Percentiles rank a stretch among this genome's conserved stretches.
Evolutionary conservation across 2,113 vertebrate species (phyloP).

Genomic region (Piprites chloris): DNA sequence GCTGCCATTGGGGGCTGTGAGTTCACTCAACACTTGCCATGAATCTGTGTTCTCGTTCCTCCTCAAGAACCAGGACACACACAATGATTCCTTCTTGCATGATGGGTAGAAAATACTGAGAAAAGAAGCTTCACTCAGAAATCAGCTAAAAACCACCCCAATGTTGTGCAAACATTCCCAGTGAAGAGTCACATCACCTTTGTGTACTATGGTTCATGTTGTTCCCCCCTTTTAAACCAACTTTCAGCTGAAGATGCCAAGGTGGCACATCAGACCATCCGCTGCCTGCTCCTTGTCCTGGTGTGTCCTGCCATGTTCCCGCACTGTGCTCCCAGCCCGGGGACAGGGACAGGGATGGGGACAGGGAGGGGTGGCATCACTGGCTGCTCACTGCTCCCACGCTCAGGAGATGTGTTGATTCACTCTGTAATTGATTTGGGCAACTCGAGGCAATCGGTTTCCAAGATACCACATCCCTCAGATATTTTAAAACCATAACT

Average conservation of each 20-base stretch:
- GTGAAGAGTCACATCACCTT: background rate
- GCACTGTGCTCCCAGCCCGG: background rate
- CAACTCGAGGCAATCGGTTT: constrained; percentile 63
- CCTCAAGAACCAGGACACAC: background rate
- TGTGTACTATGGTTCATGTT: background rate
- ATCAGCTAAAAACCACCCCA: background rate
- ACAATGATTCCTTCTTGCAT: background rate
- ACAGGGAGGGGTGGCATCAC: background rate
- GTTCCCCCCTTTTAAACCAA: background rate
- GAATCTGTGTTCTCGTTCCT: background rate
- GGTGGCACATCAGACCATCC: too few relatives aligned
- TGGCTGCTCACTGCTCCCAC: constrained; percentile 39
- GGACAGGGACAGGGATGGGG: background rate
- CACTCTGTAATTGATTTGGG: constrained; percentile 63
- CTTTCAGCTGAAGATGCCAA: background rate
- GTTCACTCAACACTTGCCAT: rapidly evolving
- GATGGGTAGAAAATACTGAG: rapidly evolving
- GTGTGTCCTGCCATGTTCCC: rapidly evolving
- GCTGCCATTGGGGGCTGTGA: background rate
- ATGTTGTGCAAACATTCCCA: background rate
- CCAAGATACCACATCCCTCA: constrained; percentile 65
- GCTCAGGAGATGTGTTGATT: constrained; percentile 54
- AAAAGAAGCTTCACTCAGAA: background rate
- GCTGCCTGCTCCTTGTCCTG: background rate
- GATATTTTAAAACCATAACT: constrained; percentile 21